Evolutionary conservation across 2,113 vertebrate genomes (phyloP).

Genomic region (Psittacula cyanocephala): DNA sequence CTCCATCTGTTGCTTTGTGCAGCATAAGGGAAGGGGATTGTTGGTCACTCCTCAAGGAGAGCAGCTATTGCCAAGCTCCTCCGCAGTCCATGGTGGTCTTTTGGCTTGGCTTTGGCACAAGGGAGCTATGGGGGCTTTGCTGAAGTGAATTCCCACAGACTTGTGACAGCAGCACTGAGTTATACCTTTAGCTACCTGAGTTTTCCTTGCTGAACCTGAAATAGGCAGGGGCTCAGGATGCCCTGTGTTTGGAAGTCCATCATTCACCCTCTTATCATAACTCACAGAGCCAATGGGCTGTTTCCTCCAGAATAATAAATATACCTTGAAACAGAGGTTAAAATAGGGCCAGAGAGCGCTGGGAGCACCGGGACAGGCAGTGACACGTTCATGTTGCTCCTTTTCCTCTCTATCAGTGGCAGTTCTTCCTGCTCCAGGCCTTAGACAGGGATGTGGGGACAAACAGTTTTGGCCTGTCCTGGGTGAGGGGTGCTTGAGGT

Average conservation of each 20-base stretch:
- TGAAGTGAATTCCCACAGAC: neutral
- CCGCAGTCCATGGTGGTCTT: fast-evolving
- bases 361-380: conserved; percentile 1
- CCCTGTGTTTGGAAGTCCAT: neutral
- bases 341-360: conserved; percentile 12
- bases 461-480: neutral
- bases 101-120: neutral
- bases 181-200: neutral
- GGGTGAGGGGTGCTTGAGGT: neutral
- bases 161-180: neutral
- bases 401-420: neutral
- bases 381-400: neutral
- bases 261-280: neutral
- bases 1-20: neutral
- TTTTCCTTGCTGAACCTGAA: neutral
- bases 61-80: neutral
- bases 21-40: neutral
- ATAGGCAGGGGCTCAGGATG: neutral
- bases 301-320: conserved; percentile 41
- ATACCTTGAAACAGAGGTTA: conserved; percentile 24
- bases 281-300: neutral
- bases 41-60: neutral
- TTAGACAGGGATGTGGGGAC: neutral
- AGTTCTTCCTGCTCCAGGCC: neutral
- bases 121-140: neutral